Conservation (phyloP, 2,797 vertebrate genomes). For the Meda fulgida region DNA sequence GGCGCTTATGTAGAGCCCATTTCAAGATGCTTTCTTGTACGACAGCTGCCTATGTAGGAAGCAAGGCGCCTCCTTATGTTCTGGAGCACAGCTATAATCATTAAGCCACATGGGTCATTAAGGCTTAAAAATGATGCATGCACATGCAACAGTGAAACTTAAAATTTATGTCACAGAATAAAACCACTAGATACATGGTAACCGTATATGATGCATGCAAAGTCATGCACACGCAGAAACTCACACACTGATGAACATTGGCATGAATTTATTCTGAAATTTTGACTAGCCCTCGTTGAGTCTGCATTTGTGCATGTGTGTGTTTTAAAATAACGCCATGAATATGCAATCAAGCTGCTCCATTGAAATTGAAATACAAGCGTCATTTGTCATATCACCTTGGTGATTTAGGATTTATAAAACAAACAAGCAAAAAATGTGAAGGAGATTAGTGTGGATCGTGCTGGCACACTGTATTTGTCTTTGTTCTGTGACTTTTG, state of each 20-base stretch:
- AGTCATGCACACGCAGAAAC: conserved; percentile 26
- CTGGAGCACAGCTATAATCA: not conserved
- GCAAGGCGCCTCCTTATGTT: not conserved
- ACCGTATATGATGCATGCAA: conserved; percentile 33
- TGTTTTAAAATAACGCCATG: conserved; percentile 5
- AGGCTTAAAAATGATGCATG: conserved; percentile 25
- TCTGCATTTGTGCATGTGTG: conserved; percentile 17
- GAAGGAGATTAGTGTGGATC: conserved; percentile 38
- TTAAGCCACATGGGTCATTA: conserved; percentile 21
- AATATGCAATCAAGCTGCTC: conserved; percentile 24
- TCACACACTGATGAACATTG: not conserved
- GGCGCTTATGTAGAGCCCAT: not conserved
- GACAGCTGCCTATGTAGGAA: not conserved
- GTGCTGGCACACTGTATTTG: conserved; percentile 16
- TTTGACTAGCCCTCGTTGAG: conserved; percentile 5
- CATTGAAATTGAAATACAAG: conserved; percentile 14
- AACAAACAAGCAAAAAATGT: conserved; percentile 36
- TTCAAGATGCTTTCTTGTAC: not conserved
- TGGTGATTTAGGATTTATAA: conserved; percentile 36
- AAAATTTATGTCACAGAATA: conserved; percentile 9
- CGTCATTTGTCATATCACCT: conserved; percentile 23
- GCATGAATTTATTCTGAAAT: not conserved
- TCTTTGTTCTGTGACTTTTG: conserved; percentile 37
- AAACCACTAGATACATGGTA: conserved; percentile 30
- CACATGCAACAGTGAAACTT: conserved; percentile 22